These are phyloP conservation scores for Scomber colias DNA, from an alignment of 2,113 vertebrate genomes.

Conservation along the genomic window DNA sequence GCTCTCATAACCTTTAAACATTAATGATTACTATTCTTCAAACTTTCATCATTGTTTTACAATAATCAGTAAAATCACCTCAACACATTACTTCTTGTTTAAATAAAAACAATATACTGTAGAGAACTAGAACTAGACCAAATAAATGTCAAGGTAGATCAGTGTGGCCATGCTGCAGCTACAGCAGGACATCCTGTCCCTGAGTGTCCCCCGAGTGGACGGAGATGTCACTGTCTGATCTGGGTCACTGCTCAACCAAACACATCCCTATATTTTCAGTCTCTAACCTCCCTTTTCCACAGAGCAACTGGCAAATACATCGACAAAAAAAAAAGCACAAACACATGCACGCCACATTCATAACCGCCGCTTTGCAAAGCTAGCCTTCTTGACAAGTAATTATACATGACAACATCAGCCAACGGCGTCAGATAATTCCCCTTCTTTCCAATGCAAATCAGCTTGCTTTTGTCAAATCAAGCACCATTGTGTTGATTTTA, in stretches of 20 bases:
- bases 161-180: conserved; percentile 46
- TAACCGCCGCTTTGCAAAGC: background rate
- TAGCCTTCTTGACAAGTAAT: conserved; percentile 26
- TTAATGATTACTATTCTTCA: background rate
- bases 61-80: too few relatives aligned
- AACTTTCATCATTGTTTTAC: too few relatives aligned
- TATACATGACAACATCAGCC: conserved; percentile 26
- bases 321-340: conserved; percentile 11
- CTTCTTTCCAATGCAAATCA: conserved; percentile 21
- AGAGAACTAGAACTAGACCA: background rate
- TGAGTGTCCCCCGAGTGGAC: conserved; percentile 46
- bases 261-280: conserved; percentile 8
- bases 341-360: background rate
- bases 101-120: too few relatives aligned
- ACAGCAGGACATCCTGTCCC: conserved; percentile 54
- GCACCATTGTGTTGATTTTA: conserved; percentile 2
- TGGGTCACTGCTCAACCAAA: conserved; percentile 65
- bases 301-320: conserved; percentile 32
- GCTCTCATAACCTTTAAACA: background rate
- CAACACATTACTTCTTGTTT: too few relatives aligned
- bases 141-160: background rate
- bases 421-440: conserved; percentile 5
- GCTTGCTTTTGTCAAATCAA: conserved; percentile 32
- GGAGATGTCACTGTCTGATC: conserved; percentile 64
- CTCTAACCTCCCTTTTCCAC: conserved; percentile 8